These are phyloP conservation scores for Petrolisthes cinctipes DNA, from an alignment of 2,888 invertebrate genomes.

Conservation along the genomic window DNA sequence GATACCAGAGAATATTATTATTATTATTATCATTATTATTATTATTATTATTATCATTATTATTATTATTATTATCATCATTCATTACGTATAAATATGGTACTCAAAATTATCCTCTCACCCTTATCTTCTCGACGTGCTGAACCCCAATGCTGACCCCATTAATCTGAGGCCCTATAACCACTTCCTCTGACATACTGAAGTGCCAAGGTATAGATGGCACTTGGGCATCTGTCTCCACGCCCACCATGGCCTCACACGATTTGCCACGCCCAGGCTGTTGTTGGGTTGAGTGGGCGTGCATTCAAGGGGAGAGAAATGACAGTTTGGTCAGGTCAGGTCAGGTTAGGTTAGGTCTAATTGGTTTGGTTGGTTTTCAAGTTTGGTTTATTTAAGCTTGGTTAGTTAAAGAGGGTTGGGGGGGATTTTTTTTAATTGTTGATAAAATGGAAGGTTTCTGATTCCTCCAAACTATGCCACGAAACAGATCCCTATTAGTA, in stretches of 20 bases:
- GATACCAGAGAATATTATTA: background rate
- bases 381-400: background rate
- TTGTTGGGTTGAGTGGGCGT: too few species aligned
- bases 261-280: conserved; percentile 41
- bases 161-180: conserved; percentile 17
- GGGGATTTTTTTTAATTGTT: background rate
- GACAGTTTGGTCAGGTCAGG: too few species aligned
- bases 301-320: background rate
- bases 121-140: conserved; percentile 22
- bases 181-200: background rate
- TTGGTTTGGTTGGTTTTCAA: background rate
- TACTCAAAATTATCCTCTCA: background rate
- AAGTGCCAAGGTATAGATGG: conserved; percentile 11
- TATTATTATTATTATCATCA: background rate
- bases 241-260: conserved; percentile 40
- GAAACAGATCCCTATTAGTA: too few species aligned
- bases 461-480: too few species aligned
- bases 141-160: conserved; percentile 12
- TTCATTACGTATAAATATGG: background rate
- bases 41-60: background rate
- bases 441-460: background rate
- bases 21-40: background rate
- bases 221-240: conserved; percentile 1
- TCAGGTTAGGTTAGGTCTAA: background rate
- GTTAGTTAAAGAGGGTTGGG: too few species aligned